Conservation (phyloP, 2,888 invertebrate species). For the Rhyacophila evoluta region DNA sequence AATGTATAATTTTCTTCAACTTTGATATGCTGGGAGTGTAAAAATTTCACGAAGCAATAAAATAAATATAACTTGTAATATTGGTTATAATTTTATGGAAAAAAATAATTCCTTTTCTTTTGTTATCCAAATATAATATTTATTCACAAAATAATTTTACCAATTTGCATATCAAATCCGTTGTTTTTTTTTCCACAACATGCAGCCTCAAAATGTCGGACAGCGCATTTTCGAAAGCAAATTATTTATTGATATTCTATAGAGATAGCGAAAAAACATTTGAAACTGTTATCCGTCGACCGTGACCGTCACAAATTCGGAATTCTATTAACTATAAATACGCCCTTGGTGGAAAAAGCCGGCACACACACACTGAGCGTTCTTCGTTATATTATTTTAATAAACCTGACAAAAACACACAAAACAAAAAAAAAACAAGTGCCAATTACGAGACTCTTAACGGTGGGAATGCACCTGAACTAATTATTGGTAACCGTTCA, state of each 20-base stretch:
- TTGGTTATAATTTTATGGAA: background rate
- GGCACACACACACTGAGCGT: background rate
- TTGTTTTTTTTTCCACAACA: background rate
- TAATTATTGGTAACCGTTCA: constrained; percentile 38
- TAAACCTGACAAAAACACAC: background rate
- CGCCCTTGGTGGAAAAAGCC: background rate
- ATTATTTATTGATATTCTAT: constrained; percentile 5
- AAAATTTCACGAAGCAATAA: too few species aligned
- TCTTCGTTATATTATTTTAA: background rate
- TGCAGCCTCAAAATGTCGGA: background rate
- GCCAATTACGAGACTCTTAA: constrained; percentile 35
- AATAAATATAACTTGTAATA: too few species aligned
- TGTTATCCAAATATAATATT: background rate
- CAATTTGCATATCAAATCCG: background rate
- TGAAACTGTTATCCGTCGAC: background rate
- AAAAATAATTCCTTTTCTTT: background rate
- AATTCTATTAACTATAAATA: background rate
- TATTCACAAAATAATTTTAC: background rate
- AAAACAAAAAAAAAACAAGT: background rate
- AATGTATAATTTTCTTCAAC: too few species aligned
- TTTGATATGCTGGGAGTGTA: too few species aligned
- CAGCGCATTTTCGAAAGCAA: background rate
- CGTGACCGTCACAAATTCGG: constrained; percentile 7
- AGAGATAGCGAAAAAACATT: background rate
- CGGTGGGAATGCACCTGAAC: constrained; percentile 46